Evolutionary conservation across 1,140 invertebrate species (phyloP), one percentile per base, ranked within the genome.

Genomic region (Zaprionus capensis): DNA sequence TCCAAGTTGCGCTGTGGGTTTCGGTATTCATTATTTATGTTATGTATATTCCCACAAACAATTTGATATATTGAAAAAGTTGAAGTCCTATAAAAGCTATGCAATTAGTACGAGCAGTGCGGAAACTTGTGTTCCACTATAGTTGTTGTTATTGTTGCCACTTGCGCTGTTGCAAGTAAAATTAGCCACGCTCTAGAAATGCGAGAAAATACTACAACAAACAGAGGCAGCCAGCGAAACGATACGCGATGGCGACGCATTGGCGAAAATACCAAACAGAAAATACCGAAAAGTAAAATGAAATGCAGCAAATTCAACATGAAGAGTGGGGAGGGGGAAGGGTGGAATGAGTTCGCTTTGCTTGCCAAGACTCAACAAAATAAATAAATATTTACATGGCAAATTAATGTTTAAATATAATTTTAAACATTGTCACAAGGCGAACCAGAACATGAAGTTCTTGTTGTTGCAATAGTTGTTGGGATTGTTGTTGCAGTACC

Each of bases 311-410:
- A 20, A 22, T 24, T 22, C 22, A 20, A 31, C 6, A 36, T 11
- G 11, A 22, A 9, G 4, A 41, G 22, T n/a, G 9, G 11, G 44
- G 57, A 12, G 0, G 12, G 24, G 17, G 31, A 1, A 11, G 14
- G 2, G 6, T 14, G 20, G n/a, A 6, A 4, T 38, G 4, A 14
- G 14, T 59, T 75, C 41, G 59, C 36, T 61, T 49, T 63, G 68
- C 64, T 73, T 64, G 71, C 71, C 71, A 69, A 78, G 68, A 61
- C 59, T 73, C 57, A 78, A 49, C 56, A 44, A 69, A 82, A 76
- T 65, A 78, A 81, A 81, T 79, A 80, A 80, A 82, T 80, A 82
- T 82, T 82, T 76, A 80, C 77, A 82, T 79, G 77, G 57, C 49
- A 80, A 76, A 82, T 82, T 80, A 82, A 82, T 80, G 69, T 73